Percentiles rank a stretch among this genome's conserved stretches.
phyloP scores from a whole-genome alignment of 2,113 vertebrate genomes.

The Donacobius atricapilla region DNA sequence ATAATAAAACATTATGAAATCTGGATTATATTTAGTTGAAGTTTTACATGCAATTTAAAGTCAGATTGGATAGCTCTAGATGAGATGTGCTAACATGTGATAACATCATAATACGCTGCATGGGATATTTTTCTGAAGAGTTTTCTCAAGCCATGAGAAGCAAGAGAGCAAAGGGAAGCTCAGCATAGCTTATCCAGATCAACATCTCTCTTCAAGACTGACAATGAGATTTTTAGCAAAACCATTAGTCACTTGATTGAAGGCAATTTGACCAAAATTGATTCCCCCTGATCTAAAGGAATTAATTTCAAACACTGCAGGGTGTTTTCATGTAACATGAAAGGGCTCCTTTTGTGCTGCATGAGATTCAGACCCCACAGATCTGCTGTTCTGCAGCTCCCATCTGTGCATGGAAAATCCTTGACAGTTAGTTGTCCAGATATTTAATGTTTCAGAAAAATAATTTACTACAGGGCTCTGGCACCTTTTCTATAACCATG shows the following conservation, averaged over 20 bases:
- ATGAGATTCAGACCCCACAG: constrained; percentile 58
- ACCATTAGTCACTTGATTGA: constrained; percentile 66
- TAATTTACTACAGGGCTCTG: constrained; percentile 40
- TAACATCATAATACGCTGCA: constrained; percentile 13
- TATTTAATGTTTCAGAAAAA: constrained; percentile 36
- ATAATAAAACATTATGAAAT: background rate
- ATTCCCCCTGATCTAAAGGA: constrained; percentile 66
- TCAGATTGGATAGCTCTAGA: background rate
- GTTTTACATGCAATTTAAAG: background rate
- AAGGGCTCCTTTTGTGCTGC: constrained; percentile 55
- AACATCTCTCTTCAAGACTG: constrained; percentile 43
- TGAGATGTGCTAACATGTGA: background rate
- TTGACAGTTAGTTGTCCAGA: constrained; percentile 12
- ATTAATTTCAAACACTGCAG: constrained; percentile 68
- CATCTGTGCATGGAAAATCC: constrained; percentile 42
- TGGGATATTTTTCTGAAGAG: constrained; percentile 41
- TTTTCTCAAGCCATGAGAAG: constrained; percentile 26
- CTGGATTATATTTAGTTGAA: constrained; percentile 24
- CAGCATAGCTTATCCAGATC: constrained; percentile 42
- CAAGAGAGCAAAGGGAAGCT: constrained; percentile 14
- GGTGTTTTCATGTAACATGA: constrained; percentile 61
- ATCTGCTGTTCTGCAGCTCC: constrained; percentile 32
- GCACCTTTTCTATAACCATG: background rate
- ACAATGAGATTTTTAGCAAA: constrained; percentile 68
- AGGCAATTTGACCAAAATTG: constrained; percentile 65